Base-by-base conservation (phyloP, 2,113 vertebrate species). In the Phocoena sinus region DNA sequence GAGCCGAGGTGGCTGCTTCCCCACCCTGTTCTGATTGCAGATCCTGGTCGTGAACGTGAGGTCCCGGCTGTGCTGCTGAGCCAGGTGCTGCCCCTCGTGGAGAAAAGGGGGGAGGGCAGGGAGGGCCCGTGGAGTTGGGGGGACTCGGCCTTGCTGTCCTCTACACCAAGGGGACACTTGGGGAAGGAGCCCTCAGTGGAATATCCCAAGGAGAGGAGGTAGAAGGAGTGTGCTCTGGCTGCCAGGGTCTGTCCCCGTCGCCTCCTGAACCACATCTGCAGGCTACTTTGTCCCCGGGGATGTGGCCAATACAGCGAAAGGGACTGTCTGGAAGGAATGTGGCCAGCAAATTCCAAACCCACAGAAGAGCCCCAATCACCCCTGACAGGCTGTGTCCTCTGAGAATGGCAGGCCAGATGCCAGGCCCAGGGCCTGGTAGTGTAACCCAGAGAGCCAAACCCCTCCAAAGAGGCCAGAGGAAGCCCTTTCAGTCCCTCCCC, bases 71-170 rank as follows among this genome's bases (percentile, higher is more conserved):
- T 99, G 47, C 94, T 99, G 96, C 98, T 98, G 26, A 99, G 99
- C 91, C 97, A 99, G 58, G 93, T 99, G 95, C 98, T 99, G 31
- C 99, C 98, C 86, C 98, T 99, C 56, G 98, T 99, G 98, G 97
- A 97, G 94, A 84, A 98, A 98, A 98, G 98, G 92, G 98, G 98
- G 98, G 91, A 98, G 15, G 98, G 33, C 12, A 28, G 12, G 9
- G 85, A 90, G 80, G 44, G n/a, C 33, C 3, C 0, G 0, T 23
- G 44, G 8, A 28, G 11, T 8, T 63, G 58, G 12, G 62, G 10
- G 0, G 0, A 71, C 65, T 71, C 33, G 50, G n/a, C 15, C 38
- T 73, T 79, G 44, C 31, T 89, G 17, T 23, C 50, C 63, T 58
- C 68, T 28, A 9, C 5, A 14, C 25, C 11, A 63, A 5, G 23